Base-by-base conservation (phyloP, 2,888 invertebrate genomes). In the Sialis fuliginosa region DNA sequence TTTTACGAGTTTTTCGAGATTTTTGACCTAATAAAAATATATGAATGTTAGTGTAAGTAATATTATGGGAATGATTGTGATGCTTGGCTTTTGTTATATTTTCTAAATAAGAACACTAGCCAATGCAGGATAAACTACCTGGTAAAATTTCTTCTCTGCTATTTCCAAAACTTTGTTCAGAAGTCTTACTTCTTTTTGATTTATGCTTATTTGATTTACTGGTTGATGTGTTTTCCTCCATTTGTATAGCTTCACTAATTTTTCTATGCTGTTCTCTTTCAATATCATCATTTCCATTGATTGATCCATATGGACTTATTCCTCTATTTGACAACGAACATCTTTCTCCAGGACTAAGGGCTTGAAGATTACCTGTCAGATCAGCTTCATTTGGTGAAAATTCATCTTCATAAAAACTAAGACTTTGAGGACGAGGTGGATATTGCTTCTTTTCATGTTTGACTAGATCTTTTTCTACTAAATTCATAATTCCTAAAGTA, bases 121-220 rank as follows among this genome's bases (percentile, higher is more conserved):
- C 22, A 22, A 22, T 22, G 22, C 22, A 22, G 22, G 22, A 22
- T 22, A 22, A 22, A 22, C 22, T 65, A 50, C 64, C 65, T 0
- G 65, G 65, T 43, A 66, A 64, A 63, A 66, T 66, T 61, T 65
- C 64, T 54, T 66, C 66, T 34, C 64, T 57, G 51, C 65, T 66
- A 49, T 65, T 63, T 6, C 65, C 64, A 49, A 39, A 13, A 9
- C 32, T 42, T 31, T 42, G 42, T 9, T 46, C 42, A 22, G 39
- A 10, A n/a, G 22, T 32, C 10, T 33, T 13, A n/a, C 37, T 64
- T 52, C 64, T 64, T 12, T 62, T 53, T 2, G 62, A 62, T 54
- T 65, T 65, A 12, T 43, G 33, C 2, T 13, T n/a, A 33, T 46
- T 39, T 30, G 40, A 8, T 22, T 22, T 22, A 22, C 22, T 22